Base-by-base conservation (phyloP, 2,797 vertebrate species). In the Natrix natrix region DNA sequence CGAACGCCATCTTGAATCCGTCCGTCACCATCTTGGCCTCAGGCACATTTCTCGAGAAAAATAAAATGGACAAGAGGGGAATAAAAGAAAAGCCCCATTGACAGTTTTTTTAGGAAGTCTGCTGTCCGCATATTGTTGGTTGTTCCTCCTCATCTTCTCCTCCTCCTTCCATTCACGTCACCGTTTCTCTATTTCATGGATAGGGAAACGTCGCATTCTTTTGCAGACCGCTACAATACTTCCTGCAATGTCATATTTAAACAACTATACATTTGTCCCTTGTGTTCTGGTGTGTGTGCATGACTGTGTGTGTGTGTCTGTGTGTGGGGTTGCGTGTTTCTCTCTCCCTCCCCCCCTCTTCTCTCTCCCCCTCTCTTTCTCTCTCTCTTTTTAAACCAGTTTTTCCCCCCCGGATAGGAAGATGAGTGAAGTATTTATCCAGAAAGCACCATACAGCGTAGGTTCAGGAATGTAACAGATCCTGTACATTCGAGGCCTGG, bases 381-480 rank as follows among this genome's bases (percentile, higher is more conserved):
- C 92, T 94, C 91, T 88, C 89, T 74, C 94, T 97, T 97, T 96
- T 95, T 97, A 97, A 97, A 97, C 96, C 97, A 96, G 97, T 97
- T 97, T 97, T 97, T 96, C 1, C 24, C 69, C 56, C 74, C 95
- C 96, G 96, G 96, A 96, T 93, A 97, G 96, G 98, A 97, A 97
- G 98, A 97, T 97, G 98, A 98, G 98, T 98, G 97, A 96, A 95
- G 96, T 97, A 66, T 97, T 98, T 97, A 97, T 98, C 97, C 97
- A 95, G 98, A 97, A 98, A 99, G 98, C 98, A 99, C 98, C 98
- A 98, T 98, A 98, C 97, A 98, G 96, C 97, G 98, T 98, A 98
- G 97, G 97, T 97, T 98, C 98, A 98, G 97, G 98, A 98, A 98
- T 97, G 97, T 98, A 97, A 98, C 97, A 98, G 97, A 97, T 97